These are phyloP conservation scores for Rhea americana DNA, from an alignment of 2,113 vertebrate genomes.

Conservation along the genomic window DNA sequence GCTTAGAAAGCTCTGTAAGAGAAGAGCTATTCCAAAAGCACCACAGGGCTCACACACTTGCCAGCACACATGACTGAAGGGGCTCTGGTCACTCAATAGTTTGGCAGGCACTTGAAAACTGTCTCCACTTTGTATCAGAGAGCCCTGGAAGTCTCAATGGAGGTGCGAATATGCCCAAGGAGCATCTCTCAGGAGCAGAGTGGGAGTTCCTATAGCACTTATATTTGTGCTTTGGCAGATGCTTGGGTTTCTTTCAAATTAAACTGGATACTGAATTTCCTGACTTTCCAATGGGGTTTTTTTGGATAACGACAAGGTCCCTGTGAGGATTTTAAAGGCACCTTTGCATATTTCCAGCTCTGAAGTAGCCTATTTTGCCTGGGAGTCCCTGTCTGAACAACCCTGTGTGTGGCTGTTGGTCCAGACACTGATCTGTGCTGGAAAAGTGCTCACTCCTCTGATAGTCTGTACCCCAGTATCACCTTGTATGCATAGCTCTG, in stretches of 20 bases:
- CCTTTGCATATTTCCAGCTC: constrained; percentile 55
- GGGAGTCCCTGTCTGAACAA: constrained; percentile 42
- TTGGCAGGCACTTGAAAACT: constrained; percentile 57
- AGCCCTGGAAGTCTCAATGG: constrained; percentile 23
- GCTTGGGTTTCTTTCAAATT: constrained; percentile 68
- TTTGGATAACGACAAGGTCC: constrained; percentile 48
- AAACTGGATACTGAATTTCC: constrained; percentile 66
- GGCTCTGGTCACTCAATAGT: neutral
- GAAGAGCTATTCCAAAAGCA: constrained; percentile 44
- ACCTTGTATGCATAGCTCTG: neutral
- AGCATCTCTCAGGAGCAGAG: neutral
- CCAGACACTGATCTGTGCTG: neutral
- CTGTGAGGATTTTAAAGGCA: constrained; percentile 54
- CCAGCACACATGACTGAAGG: constrained; percentile 17
- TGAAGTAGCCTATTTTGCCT: constrained; percentile 52
- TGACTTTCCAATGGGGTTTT: constrained; percentile 65
- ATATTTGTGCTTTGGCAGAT: constrained; percentile 43
- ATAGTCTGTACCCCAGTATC: neutral
- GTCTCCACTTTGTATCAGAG: constrained; percentile 57
- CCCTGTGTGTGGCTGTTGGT: neutral
- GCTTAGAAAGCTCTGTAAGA: constrained; percentile 13
- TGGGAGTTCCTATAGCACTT: constrained; percentile 52
- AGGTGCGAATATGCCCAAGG: constrained; percentile 48
- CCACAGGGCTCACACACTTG: constrained; percentile 4
- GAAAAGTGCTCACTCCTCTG: neutral